phyloP scores from a whole-genome alignment of 1,140 invertebrate species.

The Orussus abietinus region DNA sequence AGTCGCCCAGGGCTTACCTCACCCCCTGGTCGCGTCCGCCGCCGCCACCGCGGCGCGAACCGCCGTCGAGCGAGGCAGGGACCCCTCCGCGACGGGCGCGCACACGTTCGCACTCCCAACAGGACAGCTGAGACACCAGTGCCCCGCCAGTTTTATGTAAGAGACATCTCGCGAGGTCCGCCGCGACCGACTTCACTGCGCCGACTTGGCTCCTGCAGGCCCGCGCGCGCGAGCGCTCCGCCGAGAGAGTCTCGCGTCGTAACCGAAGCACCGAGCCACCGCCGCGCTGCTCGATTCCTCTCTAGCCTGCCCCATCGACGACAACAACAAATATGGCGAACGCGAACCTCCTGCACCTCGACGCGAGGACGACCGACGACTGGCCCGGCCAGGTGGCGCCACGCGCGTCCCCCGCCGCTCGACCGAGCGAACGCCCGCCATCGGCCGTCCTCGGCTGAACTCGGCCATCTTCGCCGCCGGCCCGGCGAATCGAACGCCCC shows the following conservation, averaged over 20 bases:
- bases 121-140: slow-evolving; percentile 35
- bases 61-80: slow-evolving; percentile 14
- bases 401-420: background rate
- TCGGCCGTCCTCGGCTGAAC: no score
- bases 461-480: no score
- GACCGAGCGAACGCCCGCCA: no score
- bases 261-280: slow-evolving; percentile 8
- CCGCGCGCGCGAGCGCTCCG: slow-evolving; percentile 16
- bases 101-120: slow-evolving; percentile 27
- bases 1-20: slow-evolving; percentile 15
- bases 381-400: slow-evolving; percentile 7
- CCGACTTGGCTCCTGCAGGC: slow-evolving; percentile 16
- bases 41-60: slow-evolving; percentile 9
- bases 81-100: no score
- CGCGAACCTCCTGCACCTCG: slow-evolving; percentile 20
- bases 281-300: slow-evolving; percentile 13
- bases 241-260: background rate
- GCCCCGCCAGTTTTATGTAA: slow-evolving; percentile 30
- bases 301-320: slow-evolving; percentile 54
- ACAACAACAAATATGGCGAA: slow-evolving; percentile 63
- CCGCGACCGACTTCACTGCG: slow-evolving; percentile 6
- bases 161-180: slow-evolving; percentile 22
- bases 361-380: slow-evolving; percentile 6
- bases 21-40: slow-evolving; percentile 12
- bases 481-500: no score